phyloP scores from a whole-genome alignment of 1,140 invertebrate species.

The Zaprionus inermis region DNA sequence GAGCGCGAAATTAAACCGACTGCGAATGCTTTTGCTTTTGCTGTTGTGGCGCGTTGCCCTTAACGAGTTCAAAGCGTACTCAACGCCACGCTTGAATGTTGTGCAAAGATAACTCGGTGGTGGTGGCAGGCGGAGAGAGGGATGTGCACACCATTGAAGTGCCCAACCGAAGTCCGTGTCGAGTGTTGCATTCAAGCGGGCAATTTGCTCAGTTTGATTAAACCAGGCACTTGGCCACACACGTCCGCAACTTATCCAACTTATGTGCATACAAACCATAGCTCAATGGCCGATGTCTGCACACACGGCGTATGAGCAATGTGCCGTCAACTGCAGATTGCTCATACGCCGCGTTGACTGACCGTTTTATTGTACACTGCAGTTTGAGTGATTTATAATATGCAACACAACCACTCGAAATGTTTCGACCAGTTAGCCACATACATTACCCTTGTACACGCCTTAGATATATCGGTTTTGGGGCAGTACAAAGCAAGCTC shows the following conservation, averaged over 20 bases:
- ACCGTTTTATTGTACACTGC: not conserved
- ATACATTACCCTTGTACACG: slow-evolving; percentile 18
- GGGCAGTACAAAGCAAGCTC: not conserved
- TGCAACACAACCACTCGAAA: not conserved
- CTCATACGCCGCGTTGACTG: slow-evolving; percentile 56
- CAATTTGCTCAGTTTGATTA: slow-evolving; percentile 17
- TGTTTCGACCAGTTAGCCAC: slow-evolving; percentile 22
- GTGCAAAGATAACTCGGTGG: not conserved
- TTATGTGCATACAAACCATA: not conserved
- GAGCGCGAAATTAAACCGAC: slow-evolving; percentile 59
- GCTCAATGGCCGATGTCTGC: not conserved
- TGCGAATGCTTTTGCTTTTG: slow-evolving; percentile 35
- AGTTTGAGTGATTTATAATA: slow-evolving; percentile 27
- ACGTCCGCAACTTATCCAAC: slow-evolving; percentile 5
- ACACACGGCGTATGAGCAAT: slow-evolving; percentile 36
- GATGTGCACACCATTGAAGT: too few species aligned
- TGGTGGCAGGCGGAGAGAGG: too few species aligned
- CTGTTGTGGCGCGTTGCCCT: slow-evolving; percentile 22
- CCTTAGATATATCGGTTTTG: not conserved
- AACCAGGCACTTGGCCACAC: slow-evolving; percentile 16
- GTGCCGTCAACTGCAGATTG: slow-evolving; percentile 57
- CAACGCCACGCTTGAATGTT: not conserved
- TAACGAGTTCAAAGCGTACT: slow-evolving; percentile 57
- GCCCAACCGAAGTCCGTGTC: not conserved
- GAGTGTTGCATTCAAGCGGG: slow-evolving; percentile 18